Evolutionary conservation across 2,113 vertebrate genomes (phyloP), one percentile per base, ranked within the genome.

Genomic region (Corvus hawaiiensis): DNA sequence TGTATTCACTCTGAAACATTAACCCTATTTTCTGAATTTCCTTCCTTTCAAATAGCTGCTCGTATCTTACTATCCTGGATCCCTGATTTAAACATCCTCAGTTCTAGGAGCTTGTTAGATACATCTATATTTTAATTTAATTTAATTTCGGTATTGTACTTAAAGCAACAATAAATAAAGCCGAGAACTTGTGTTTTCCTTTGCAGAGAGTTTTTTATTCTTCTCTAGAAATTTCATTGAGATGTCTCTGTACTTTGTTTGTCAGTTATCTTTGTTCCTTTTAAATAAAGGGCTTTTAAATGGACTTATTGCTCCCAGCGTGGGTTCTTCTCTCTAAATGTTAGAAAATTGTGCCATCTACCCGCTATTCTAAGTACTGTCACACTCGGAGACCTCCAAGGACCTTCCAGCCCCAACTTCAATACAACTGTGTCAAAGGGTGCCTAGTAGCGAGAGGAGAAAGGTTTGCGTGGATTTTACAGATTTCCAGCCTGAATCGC

Each of bases 331-430:
- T 97, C 97, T 98, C 98, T 98, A 99, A 99, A 99, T 99, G 99
- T 99, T 98, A 99, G 99, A 99, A 99, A 99, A 99, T 98, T 99
- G 99, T 99, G 99, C 99, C 99, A 99, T 99, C 99, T 99, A 99
- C 99, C 99, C 98, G 99, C 98, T 98, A 98, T 98, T 98, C 98
- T 98, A 97, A 99, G 99, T 99, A 99, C 99, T 99, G 99, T 99
- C 99, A 99, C 98, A 98, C 98, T 96, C 97, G 66, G 93, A 97
- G 98, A 98, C 98, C 99, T 99, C 98, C 95, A 93, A 98, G 98
- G 98, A 98, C 98, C 98, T 98, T 97, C 93, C 80, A 98, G 97
- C 97, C 94, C 97, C 95, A 97, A 97, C 98, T 99, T 98, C 97
- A 98, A 98, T 98, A 98, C 98, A 96, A 97, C 96, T 37, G 94